Conservation (phyloP, 2,797 vertebrate species). For the Arrhamphus sclerolepis region DNA sequence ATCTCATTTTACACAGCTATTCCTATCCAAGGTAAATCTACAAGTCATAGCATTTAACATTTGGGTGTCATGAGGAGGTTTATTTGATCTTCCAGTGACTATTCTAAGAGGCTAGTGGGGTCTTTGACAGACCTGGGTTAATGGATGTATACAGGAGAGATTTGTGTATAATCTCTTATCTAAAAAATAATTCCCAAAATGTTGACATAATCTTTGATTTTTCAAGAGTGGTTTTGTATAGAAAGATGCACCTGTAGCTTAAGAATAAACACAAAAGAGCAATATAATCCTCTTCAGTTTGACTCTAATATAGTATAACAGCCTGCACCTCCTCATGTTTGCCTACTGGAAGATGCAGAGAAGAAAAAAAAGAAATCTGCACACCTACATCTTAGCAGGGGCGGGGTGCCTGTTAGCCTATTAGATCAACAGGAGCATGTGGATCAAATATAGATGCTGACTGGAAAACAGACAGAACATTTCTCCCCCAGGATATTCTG, state of each 20-base stretch:
- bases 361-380: not conserved
- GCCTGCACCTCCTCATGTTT: not conserved
- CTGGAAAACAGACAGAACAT: conserved; percentile 21
- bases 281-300: not conserved
- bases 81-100: no score
- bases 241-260: conserved; percentile 3
- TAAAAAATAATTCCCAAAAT: no score
- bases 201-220: no score
- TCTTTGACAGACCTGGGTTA: no score
- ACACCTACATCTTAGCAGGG: not conserved
- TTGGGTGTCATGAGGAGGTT: no score
- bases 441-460: conserved; percentile 24
- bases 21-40: no score
- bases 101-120: no score
- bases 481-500: not conserved
- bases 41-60: no score
- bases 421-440: conserved; percentile 54
- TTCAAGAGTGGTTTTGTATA: not conserved
- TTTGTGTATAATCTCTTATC: no score
- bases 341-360: not conserved
- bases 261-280: fast-evolving
- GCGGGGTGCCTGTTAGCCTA: conserved; percentile 1
- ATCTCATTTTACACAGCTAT: no score
- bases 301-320: no score
- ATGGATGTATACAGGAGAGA: no score